Base-by-base conservation (phyloP, 1,140 invertebrate genomes). In the Drosophila arawakana region DNA sequence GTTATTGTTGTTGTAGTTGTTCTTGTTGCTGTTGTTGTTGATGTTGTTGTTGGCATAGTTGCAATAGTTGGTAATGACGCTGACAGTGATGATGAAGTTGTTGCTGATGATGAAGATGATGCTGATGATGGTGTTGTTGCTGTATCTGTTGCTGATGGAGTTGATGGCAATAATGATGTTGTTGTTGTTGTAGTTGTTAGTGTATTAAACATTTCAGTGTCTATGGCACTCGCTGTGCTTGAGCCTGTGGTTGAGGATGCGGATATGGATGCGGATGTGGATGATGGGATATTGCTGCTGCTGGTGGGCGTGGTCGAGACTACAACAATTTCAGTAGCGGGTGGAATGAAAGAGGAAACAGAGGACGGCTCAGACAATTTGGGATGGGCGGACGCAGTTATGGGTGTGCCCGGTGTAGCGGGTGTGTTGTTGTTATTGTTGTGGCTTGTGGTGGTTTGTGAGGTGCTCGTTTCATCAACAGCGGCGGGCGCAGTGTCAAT, bases 21-120 rank as follows among this genome's bases (percentile, higher is more conserved):
- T 76, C 81, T 54, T 62, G 73, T 34, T 77, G 82, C 73, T 73
- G 66, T 65, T 44, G 81, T 81, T 74, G 76, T 78, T 73, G 83
- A 50, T 71, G 70, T 78, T 70, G 70, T 44, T 52, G 76, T 65
- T 75, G 55, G 74, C 61, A 74, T 72, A 60, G 81, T 63, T 35
- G 58, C 43, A 59, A 73, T 47, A 59, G 76, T 46, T 61, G 72
- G 41, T 43, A 30, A 47, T 67, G 62, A n/a, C 34, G 63, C 50
- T 65, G 62, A 55, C 67, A 52, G 37, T 58, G 62, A 65, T 47
- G 79, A 15, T 11, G 55, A 50, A 46, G 68, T 1, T 18, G 60
- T 30, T 66, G 78, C 15, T 13, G 60, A 25, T 54, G 68, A 18
- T n/a, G 59, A 49, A n/a, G n/a, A n/a, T n/a, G n/a, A n/a, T n/a